A percentile compares a stretch with the other conserved stretches of the same genome.
Evolutionary conservation across 2,888 invertebrate genomes (phyloP).

Genomic region (Galeopsomyia nigrocyanea): DNA sequence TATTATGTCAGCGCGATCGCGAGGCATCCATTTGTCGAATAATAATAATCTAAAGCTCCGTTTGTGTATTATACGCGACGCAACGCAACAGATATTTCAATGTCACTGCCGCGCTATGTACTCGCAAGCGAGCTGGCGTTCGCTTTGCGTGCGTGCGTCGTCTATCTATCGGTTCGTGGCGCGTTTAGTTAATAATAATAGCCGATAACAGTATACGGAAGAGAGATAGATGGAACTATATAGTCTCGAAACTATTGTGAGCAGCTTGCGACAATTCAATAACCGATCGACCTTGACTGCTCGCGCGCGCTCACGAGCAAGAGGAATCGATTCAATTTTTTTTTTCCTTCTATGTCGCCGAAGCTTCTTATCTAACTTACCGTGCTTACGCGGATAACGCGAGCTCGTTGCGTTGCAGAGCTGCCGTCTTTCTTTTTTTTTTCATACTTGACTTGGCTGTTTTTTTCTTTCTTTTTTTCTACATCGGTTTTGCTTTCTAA

Average conservation of each 20-base stretch:
- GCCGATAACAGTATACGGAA: too few relatives aligned
- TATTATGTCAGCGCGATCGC: conserved; percentile 34
- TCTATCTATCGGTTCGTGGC: too few relatives aligned
- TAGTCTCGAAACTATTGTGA: neutral
- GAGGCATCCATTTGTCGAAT: conserved; percentile 3
- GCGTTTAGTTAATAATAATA: too few relatives aligned
- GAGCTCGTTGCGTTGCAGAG: neutral
- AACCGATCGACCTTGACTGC: conserved; percentile 39
- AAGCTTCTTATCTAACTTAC: conserved; percentile 32
- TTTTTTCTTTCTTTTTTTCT: neutral
- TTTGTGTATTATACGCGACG: neutral
- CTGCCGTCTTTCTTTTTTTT: neutral
- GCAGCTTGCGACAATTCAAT: conserved; percentile 32
- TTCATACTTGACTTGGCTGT: too few relatives aligned
- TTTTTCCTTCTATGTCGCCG: conserved; percentile 15
- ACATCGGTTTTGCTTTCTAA: too few relatives aligned
- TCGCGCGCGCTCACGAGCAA: neutral
- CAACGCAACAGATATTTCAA: conserved; percentile 31
- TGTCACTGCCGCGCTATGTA: conserved; percentile 30
- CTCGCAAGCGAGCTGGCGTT: too few relatives aligned
- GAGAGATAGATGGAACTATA: too few relatives aligned
- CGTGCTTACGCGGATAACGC: too few relatives aligned
- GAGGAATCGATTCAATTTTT: conserved; percentile 28
- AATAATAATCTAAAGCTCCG: conserved; percentile 7
- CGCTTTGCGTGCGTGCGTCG: too few relatives aligned